A percentile compares a stretch with the other conserved stretches of the same genome.
Evolutionary conservation across 2,888 invertebrate genomes (phyloP).

Genomic region (Therioaphis trifolii): DNA sequence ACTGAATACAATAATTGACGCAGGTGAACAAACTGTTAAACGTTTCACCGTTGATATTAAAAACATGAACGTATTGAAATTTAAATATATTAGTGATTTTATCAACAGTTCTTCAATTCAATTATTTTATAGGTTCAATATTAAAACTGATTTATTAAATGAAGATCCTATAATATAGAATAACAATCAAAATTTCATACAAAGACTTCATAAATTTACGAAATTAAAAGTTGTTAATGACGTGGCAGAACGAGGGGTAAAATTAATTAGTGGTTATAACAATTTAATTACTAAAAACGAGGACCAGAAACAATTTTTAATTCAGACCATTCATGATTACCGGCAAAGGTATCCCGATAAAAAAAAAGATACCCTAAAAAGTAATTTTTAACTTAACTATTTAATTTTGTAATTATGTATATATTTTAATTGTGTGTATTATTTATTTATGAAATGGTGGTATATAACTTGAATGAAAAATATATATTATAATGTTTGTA

Average conservation of each 20-base stretch:
- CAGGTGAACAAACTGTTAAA: too few species aligned
- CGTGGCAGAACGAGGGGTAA: neutral
- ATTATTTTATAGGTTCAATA: slow-evolving; percentile 8
- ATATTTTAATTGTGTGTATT: too few species aligned
- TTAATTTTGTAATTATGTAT: too few species aligned
- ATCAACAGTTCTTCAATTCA: neutral
- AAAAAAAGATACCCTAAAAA: slow-evolving; percentile 4
- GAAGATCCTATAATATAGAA: neutral
- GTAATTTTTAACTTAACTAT: too few species aligned
- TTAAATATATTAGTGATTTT: too few species aligned
- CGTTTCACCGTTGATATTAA: too few species aligned
- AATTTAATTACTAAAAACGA: neutral
- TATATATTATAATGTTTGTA: too few species aligned
- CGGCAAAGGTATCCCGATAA: neutral
- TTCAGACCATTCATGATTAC: neutral
- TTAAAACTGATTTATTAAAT: slow-evolving; percentile 10
- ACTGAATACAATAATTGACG: too few species aligned
- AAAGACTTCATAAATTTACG: neutral
- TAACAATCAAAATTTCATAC: neutral
- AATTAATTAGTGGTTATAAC: slow-evolving; percentile 9
- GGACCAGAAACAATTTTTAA: too few species aligned
- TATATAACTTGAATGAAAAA: too few species aligned
- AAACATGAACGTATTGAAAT: too few species aligned
- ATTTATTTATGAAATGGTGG: too few species aligned
- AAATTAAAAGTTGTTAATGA: neutral